Evolutionary conservation across 2,888 invertebrate genomes (phyloP), one percentile per base, ranked within the genome.

Genomic region (Eueremaeus valkanovi): DNA sequence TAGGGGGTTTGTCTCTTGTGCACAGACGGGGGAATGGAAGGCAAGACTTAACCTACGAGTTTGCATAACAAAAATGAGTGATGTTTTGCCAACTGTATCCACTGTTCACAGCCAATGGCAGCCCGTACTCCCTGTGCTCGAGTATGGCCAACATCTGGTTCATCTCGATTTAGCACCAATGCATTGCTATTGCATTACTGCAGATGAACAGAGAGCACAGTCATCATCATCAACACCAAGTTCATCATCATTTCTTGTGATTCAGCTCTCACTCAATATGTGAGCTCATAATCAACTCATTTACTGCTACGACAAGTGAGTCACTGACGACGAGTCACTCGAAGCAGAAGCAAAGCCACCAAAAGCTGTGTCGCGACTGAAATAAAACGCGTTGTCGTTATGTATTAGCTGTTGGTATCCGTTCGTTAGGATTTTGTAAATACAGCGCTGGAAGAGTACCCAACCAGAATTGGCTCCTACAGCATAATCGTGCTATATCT

Each of bases 121-220:
- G 16, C 13, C 1, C 31, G 36, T 33, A 18, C n/a, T 36, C 33
- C n/a, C 16, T 63, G 36, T 36, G 6, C 11, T 36, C 36, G n/a
- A n/a, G n/a, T n/a, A n/a, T n/a, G 68, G 36, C 68, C 68, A 68
- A 68, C 68, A 68, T 68, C 68, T 68, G 68, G 68, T 42, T 68
- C 40, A 68, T 68, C 68, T 68, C 68, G 21, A 68, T 68, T 68
- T 68, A 68, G 68, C 36, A 68, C 31, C 68, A 68, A 40, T 40
- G 24, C 68, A 68, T 40, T 66, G 36, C 36, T 29, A 66, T 66
- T 61, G 33, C 33, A 61, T 33, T 61, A 61, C 18, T n/a, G 8
- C 16, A n/a, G 3, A 16, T 3, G 49, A 9, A 61, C 33, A 29
- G 33, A 33, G 61, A 61, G 61, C 61, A 61, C 61, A 61, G 61